These are phyloP conservation scores for Ursus arctos DNA, from an alignment of 2,113 vertebrate genomes.

Conservation along the genomic window DNA sequence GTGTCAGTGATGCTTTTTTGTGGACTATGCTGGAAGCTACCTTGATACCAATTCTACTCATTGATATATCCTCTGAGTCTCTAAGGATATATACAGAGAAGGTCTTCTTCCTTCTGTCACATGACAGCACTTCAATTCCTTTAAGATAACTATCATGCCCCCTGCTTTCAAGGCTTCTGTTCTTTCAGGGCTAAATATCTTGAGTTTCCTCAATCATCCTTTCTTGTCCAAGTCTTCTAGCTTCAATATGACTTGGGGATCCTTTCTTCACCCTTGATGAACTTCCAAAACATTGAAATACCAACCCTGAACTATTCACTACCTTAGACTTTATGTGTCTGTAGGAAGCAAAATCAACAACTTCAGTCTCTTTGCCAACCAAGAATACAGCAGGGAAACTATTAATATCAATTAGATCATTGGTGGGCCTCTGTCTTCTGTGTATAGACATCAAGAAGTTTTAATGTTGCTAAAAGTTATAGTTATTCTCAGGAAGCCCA, in stretches of 20 bases:
- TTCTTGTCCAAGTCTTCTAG: background rate
- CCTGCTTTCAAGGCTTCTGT: background rate
- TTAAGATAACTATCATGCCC: background rate
- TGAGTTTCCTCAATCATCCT: background rate
- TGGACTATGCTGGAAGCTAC: background rate
- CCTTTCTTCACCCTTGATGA: background rate
- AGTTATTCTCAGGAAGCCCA: background rate
- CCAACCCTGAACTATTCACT: background rate
- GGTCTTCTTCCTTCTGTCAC: background rate
- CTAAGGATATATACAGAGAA: background rate
- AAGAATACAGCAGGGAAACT: background rate
- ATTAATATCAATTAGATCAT: background rate
- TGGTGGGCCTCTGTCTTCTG: background rate
- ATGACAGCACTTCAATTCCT: background rate
- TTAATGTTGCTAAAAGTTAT: background rate
- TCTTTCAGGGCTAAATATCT: background rate
- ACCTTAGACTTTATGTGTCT: background rate
- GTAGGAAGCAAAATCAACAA: background rate
- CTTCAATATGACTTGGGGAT: background rate
- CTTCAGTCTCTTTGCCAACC: background rate
- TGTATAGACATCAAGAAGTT: background rate
- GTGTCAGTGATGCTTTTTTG: background rate
- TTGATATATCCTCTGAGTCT: background rate
- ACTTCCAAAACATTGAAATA: background rate
- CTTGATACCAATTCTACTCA: background rate